Evolutionary conservation across 2,797 vertebrate genomes (phyloP).

Genomic region (Rousettus madagascariensis): DNA sequence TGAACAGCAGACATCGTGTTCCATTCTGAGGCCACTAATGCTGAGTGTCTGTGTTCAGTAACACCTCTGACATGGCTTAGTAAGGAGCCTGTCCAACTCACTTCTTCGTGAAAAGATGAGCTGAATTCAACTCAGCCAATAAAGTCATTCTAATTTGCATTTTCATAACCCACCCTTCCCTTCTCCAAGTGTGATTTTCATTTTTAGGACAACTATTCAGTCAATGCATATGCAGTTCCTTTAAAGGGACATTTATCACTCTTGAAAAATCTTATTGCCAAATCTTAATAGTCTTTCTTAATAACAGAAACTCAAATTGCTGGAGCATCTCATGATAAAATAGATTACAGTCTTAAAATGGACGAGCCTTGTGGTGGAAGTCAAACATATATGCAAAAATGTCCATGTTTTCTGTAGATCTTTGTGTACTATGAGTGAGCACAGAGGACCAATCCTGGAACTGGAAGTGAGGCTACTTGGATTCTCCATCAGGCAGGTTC

Average conservation of each 20-base stretch:
- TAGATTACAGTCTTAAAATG: slow-evolving; percentile 61
- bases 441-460: background rate
- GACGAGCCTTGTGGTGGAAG: background rate
- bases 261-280: slow-evolving; percentile 81
- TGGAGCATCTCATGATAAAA: slow-evolving; percentile 66
- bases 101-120: slow-evolving; percentile 52
- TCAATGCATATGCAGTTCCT: slow-evolving; percentile 72
- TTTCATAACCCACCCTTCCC: slow-evolving; percentile 80
- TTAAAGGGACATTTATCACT: slow-evolving; percentile 83
- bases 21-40: background rate
- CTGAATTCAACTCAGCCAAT: slow-evolving; percentile 80
- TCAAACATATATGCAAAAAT: background rate
- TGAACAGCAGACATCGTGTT: slow-evolving; percentile 28
- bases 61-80: slow-evolving; percentile 51
- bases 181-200: slow-evolving; percentile 79
- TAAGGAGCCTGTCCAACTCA: background rate
- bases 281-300: slow-evolving; percentile 84
- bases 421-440: background rate
- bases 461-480: background rate
- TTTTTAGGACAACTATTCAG: slow-evolving; percentile 76
- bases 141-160: slow-evolving; percentile 80
- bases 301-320: slow-evolving; percentile 79
- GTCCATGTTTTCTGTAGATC: background rate
- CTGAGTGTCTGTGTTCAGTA: background rate
- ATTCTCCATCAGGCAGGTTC: background rate